Evolutionary conservation across 2,797 vertebrate genomes (phyloP).

Genomic region (Phrynocephalus guinanensis): DNA sequence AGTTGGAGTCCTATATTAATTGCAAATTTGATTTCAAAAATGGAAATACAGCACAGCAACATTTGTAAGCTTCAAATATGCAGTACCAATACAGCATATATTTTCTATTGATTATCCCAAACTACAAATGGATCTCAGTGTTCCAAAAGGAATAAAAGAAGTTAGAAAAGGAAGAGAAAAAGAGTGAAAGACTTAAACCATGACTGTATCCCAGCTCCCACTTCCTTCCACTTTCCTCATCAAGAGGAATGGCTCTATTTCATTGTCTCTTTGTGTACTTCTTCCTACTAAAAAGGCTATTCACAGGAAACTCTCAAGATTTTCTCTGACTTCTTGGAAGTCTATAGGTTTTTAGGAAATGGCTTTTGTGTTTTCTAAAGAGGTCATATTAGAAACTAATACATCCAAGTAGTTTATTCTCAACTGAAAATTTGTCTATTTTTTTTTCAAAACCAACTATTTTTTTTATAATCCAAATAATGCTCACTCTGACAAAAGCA

Average conservation of each 20-base stretch:
- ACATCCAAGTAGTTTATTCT: conserved; percentile 8
- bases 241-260: background rate
- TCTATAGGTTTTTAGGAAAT: background rate
- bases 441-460: background rate
- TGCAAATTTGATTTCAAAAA: no score
- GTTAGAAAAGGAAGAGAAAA: no score
- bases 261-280: background rate
- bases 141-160: no score
- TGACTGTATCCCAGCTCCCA: background rate
- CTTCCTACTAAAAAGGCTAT: background rate
- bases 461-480: conserved; percentile 9
- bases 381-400: background rate
- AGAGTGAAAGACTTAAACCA: no score
- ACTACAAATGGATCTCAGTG: no score
- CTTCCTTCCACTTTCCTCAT: background rate
- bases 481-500: conserved; percentile 6
- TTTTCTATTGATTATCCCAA: no score
- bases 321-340: background rate
- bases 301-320: background rate
- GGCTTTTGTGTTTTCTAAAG: background rate
- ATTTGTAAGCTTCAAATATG: no score
- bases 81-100: no score
- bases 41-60: no score
- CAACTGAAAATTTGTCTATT: background rate
- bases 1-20: no score